Conservation (phyloP, 35 echinoderm and acorn worm genomes). For the Hemicentrotus pulcherrimus region DNA sequence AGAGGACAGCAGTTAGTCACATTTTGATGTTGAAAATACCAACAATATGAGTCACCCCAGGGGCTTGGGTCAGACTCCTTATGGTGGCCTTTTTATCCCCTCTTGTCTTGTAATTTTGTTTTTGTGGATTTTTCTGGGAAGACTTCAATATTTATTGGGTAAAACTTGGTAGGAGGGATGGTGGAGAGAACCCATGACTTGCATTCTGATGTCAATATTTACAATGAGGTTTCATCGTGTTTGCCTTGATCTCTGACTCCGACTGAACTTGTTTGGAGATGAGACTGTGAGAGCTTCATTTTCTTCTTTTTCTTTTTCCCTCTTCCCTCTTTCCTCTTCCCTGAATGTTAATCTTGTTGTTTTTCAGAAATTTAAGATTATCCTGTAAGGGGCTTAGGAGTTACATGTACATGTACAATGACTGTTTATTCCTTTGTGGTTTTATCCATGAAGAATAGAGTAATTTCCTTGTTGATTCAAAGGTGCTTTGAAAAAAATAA, state of each 20-base stretch:
- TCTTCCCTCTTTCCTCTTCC: background rate
- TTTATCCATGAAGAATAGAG: background rate
- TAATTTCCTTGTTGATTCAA: background rate
- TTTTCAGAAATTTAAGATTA: background rate
- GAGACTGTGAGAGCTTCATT: no score
- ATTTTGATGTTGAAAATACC: conserved; percentile 1
- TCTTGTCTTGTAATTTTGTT: background rate
- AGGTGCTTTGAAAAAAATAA: background rate
- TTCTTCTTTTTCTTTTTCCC: background rate
- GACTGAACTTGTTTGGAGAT: background rate
- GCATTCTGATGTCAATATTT: background rate
- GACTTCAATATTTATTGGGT: background rate
- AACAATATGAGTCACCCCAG: background rate
- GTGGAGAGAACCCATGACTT: background rate
- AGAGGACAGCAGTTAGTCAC: background rate
- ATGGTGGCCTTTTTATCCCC: background rate
- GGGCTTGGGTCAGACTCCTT: background rate
- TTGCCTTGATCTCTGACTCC: background rate
- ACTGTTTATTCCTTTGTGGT: background rate
- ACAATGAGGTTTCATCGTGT: background rate
- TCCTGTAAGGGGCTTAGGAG: no score
- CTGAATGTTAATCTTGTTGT: background rate
- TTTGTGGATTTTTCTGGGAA: background rate
- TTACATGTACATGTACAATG: background rate
- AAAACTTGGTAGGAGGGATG: background rate